These are phyloP conservation scores for Petaurus breviceps DNA, from an alignment of 2,113 vertebrate species.

Conservation along the genomic window DNA sequence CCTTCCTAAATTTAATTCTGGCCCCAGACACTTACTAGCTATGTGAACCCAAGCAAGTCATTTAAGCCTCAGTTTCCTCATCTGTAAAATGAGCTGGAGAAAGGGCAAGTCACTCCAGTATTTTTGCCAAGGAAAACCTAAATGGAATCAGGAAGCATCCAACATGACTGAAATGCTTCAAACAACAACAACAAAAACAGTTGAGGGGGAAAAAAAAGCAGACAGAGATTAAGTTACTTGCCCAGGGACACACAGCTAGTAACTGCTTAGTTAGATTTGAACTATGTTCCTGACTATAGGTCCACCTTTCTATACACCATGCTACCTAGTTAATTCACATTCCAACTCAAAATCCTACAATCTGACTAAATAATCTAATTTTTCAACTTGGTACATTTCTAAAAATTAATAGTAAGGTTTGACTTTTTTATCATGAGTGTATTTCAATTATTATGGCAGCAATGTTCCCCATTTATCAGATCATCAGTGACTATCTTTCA, in stretches of 20 bases:
- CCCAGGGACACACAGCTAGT: neutral
- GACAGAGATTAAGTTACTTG: neutral
- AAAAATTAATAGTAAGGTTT: neutral
- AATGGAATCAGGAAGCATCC: neutral
- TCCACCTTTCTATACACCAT: neutral
- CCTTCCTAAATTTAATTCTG: neutral
- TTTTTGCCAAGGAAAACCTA: neutral
- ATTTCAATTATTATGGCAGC: neutral
- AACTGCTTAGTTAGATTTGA: neutral
- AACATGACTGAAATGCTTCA: neutral
- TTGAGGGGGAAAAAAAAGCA: neutral
- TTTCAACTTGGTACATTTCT: neutral
- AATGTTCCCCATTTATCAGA: neutral
- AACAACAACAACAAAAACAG: neutral
- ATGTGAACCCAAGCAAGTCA: neutral
- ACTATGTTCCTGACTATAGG: neutral
- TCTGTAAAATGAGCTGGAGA: neutral
- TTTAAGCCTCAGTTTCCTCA: neutral
- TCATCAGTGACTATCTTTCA: neutral
- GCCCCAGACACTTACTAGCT: neutral
- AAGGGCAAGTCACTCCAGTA: neutral
- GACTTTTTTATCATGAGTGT: neutral
- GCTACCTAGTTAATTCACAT: neutral
- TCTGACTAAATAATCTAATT: neutral
- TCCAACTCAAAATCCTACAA: neutral